Conservation (phyloP, 2,888 invertebrate genomes). For the Tetragonula carbonaria region DNA sequence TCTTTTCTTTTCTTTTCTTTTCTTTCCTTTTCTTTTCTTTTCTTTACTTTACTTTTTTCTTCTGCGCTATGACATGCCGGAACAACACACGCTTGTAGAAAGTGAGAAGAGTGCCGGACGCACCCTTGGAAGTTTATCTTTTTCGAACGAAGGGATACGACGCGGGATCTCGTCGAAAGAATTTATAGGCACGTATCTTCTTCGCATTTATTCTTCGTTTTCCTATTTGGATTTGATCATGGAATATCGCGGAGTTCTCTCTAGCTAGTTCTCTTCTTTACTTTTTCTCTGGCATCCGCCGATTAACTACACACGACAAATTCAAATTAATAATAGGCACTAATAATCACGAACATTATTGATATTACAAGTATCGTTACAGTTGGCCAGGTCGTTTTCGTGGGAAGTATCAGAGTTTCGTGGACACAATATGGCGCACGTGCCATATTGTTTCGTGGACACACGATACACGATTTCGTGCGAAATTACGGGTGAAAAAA, state of each 20-base stretch:
- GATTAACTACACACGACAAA: too few relatives aligned
- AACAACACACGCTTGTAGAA: slow-evolving; percentile 22
- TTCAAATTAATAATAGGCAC: too few relatives aligned
- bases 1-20: neutral
- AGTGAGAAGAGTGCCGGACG: slow-evolving; percentile 45
- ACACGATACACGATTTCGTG: slow-evolving; percentile 5
- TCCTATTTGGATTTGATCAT: neutral
- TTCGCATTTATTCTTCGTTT: too few relatives aligned
- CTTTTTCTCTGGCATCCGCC: too few relatives aligned
- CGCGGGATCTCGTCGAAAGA: neutral
- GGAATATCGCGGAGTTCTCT: neutral
- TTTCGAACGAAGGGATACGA: neutral
- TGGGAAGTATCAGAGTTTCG: slow-evolving; percentile 28
- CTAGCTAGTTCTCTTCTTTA: neutral
- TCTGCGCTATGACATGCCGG: slow-evolving; percentile 4
- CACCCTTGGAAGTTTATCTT: slow-evolving; percentile 12
- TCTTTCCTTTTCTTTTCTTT: neutral
- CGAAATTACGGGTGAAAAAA: slow-evolving; percentile 14
- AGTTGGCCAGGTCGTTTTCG: slow-evolving; percentile 15
- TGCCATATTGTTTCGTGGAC: slow-evolving; percentile 22
- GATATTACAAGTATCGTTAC: neutral
- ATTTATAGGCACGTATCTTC: neutral
- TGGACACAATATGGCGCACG: neutral
- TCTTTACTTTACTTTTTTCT: too few relatives aligned
- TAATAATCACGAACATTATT: too few relatives aligned